Percentiles rank a stretch among this genome's conserved stretches.
phyloP scores from a whole-genome alignment of 2,888 invertebrate species.

The Geotrupes spiniger region DNA sequence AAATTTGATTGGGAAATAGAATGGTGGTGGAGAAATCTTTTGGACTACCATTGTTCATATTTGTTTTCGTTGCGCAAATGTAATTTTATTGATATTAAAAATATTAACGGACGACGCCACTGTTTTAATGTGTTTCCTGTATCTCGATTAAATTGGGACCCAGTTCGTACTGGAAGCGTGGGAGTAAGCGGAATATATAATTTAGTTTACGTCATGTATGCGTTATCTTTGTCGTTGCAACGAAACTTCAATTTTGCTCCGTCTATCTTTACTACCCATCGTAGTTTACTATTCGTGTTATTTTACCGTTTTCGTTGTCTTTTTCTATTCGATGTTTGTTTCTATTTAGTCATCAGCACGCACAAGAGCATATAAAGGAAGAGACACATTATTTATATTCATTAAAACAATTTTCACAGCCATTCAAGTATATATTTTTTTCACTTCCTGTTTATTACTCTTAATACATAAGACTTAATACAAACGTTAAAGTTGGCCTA shows the following conservation, averaged over 20 bases:
- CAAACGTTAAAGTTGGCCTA: too few relatives aligned
- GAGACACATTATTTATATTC: neutral
- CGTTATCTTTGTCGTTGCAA: neutral
- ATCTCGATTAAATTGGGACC: conserved; percentile 36
- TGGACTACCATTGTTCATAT: conserved; percentile 19
- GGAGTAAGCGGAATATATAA: conserved; percentile 8
- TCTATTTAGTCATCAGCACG: too few relatives aligned
- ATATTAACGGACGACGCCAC: conserved; percentile 22
- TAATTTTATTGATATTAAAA: conserved; percentile 12
- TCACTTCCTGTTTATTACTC: neutral
- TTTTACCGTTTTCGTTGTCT: neutral
- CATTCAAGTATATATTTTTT: neutral
- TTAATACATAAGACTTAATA: neutral
- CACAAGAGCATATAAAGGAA: neutral
- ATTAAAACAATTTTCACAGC: neutral
- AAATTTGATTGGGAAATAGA: too few relatives aligned
- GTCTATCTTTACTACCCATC: too few relatives aligned
- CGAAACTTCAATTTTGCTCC: too few relatives aligned
- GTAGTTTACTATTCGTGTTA: neutral
- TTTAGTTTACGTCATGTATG: conserved; percentile 1
- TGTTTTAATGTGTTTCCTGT: conserved; percentile 36
- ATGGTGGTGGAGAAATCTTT: conserved; percentile 21
- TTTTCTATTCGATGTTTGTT: neutral
- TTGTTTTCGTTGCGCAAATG: conserved; percentile 7
- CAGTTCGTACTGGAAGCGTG: conserved; percentile 22